Conservation (phyloP, 2,797 vertebrate genomes). For the Catharus ustulatus region DNA sequence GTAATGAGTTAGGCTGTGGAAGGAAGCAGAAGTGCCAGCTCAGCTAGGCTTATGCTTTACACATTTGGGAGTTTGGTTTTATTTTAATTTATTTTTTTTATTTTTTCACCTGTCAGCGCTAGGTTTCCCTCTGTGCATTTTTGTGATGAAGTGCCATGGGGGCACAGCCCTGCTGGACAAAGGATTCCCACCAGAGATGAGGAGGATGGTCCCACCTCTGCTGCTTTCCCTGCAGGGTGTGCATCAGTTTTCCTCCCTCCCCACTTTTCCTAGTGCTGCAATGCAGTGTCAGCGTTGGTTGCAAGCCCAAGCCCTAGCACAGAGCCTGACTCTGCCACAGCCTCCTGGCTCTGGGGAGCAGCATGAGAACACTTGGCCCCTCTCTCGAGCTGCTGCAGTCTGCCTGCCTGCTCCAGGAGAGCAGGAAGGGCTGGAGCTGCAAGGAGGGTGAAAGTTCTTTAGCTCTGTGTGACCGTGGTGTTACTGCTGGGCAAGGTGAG, state of each 20-base stretch:
- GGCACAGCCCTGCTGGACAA: background rate
- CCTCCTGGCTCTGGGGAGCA: conserved; percentile 55
- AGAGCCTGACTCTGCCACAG: conserved; percentile 29
- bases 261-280: conserved; percentile 53
- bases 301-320: conserved; percentile 60
- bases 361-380: conserved; percentile 33
- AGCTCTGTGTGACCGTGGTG: fast-evolving
- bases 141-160: background rate
- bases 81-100: background rate
- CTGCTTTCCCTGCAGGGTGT: background rate
- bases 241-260: background rate
- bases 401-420: background rate
- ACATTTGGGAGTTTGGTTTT: background rate
- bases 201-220: background rate
- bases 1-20: conserved; percentile 23
- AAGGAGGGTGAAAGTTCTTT: background rate
- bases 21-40: conserved; percentile 19
- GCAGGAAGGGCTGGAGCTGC: background rate
- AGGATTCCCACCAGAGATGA: background rate
- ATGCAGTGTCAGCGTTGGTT: conserved; percentile 62
- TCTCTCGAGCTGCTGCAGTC: conserved; percentile 48
- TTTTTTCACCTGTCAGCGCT: fast-evolving
- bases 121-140: background rate
- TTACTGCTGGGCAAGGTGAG: background rate
- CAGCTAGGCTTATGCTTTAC: background rate